Percentiles rank a stretch among this genome's conserved stretches.
These are phyloP conservation scores for Lepeophtheirus salmonis DNA, from an alignment of 1,140 invertebrate species.

Conservation along the genomic window DNA sequence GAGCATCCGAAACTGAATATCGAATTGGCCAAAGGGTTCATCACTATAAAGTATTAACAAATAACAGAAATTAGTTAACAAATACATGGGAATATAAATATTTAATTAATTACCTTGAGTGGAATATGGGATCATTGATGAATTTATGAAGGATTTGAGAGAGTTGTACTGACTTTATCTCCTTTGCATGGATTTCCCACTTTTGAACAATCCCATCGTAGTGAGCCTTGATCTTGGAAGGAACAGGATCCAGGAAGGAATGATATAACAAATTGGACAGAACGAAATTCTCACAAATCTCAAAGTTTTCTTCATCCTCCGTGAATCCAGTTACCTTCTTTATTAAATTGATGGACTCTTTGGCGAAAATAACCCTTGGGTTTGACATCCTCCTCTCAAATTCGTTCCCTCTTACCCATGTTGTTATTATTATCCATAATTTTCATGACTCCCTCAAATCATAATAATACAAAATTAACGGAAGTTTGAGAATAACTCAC, in stretches of 20 bases:
- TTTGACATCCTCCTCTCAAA: too few species aligned
- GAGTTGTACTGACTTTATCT: neutral
- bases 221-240: neutral
- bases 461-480: too few species aligned
- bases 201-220: neutral
- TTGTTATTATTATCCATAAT: too few species aligned
- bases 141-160: neutral
- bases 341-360: slow-evolving; percentile 3
- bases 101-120: neutral
- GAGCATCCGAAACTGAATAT: neutral
- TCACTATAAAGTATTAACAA: neutral
- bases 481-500: too few species aligned
- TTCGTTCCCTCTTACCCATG: too few species aligned
- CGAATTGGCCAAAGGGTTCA: neutral
- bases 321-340: slow-evolving; percentile 5
- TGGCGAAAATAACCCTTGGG: neutral
- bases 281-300: slow-evolving; percentile 11
- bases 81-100: too few species aligned
- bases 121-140: neutral
- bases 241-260: slow-evolving; percentile 10
- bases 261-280: slow-evolving; percentile 17
- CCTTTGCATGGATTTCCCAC: slow-evolving; percentile 2
- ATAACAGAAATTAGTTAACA: neutral
- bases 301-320: slow-evolving; percentile 15
- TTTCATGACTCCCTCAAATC: too few species aligned